phyloP scores from a whole-genome alignment of 2,888 invertebrate species.

The Cosmopolites sordidus region DNA sequence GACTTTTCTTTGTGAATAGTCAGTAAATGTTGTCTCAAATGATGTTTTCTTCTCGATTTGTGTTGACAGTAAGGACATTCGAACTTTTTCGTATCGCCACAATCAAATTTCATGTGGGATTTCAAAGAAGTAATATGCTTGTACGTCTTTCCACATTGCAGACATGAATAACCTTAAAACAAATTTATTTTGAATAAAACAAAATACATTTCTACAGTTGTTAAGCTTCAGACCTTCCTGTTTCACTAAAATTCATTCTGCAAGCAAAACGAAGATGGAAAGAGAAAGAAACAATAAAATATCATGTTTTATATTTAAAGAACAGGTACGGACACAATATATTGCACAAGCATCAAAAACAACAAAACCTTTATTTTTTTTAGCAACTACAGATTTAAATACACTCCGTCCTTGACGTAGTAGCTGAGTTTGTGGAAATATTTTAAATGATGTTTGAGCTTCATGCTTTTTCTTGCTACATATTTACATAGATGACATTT shows the following conservation, averaged over 20 bases:
- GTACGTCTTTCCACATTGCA: conserved; percentile 18
- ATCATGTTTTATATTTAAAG: too few species aligned
- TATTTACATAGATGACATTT: conserved; percentile 20
- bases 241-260: too few species aligned
- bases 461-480: conserved; percentile 17
- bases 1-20: conserved; percentile 16
- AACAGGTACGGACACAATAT: too few species aligned
- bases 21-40: conserved; percentile 20
- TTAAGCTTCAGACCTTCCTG: too few species aligned
- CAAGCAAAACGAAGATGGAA: too few species aligned
- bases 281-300: too few species aligned
- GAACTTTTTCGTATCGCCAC: conserved; percentile 24
- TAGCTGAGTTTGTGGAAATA: conserved; percentile 17
- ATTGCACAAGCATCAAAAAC: too few species aligned
- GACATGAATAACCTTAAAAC: conserved; percentile 8
- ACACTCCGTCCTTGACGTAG: conserved; percentile 21
- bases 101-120: conserved; percentile 24
- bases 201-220: background rate
- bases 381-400: conserved; percentile 15
- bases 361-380: too few species aligned
- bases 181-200: too few species aligned
- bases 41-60: conserved; percentile 24
- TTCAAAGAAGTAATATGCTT: conserved; percentile 20
- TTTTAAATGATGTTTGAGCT: conserved; percentile 19
- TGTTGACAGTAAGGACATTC: conserved; percentile 23